Base-by-base conservation (phyloP, 1,140 invertebrate genomes). In the Ganaspis sp. region DNA sequence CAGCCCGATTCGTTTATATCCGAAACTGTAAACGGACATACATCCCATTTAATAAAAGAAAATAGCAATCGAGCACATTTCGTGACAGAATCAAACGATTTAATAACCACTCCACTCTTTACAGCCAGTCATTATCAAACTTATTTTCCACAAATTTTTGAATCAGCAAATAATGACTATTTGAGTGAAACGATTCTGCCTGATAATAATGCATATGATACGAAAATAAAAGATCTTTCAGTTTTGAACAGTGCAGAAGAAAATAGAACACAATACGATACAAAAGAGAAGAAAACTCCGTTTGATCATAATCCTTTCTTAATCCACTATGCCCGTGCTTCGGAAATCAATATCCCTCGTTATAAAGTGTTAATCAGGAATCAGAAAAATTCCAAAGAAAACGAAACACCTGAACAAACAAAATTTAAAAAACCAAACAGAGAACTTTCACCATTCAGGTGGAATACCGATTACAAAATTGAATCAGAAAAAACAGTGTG, bases 281-380 rank as follows among this genome's bases (percentile, higher is more conserved):
- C n/a, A n/a, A n/a, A n/a, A n/a, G n/a, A 76, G 12, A 76, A 79
- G 42, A 21, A 15, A 37, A 79, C 79, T 8, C 73, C 74, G 42
- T 83, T 70, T 49, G 79, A 79, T 37, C 76, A 80, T 40, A 83
- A 83, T 75, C 81, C 81, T 74, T 83, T 77, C 73, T 49, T 81
- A 49, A 78, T 79, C 72, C 73, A 73, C 1, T 81, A 72, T 29
- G 79, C 78, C 3, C 70, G 72, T 58, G 72, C 53, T 0, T 42
- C 0, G 81, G 49, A 34, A 78, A 49, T 40, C 79, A 12, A 79
- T 79, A 70, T 49, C 17, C 45, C 45, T n/a, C 21, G 81, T 11
- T 81, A 83, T 45, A 45, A 9, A 72, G 75, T 73, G 11, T 74
- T 26, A 69, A 69, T 49, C 49, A 79, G 38, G 77, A 70, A 73